Base-by-base conservation (phyloP, 2,888 invertebrate genomes). In the Tetragonisca angustula region DNA sequence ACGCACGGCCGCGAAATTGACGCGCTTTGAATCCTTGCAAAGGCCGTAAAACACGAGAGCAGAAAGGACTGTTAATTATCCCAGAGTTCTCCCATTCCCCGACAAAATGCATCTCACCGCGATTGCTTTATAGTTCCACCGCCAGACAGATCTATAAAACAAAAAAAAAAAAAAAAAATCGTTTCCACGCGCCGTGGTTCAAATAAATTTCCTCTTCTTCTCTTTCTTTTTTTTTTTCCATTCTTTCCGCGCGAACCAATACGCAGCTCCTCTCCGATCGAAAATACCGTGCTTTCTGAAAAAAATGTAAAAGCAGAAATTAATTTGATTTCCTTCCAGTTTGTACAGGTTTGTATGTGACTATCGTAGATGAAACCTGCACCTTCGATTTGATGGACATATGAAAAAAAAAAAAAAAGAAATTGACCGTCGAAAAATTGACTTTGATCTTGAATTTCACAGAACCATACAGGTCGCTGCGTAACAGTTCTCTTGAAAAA, bases 1-100 rank as follows among this genome's bases (percentile, higher is more conserved):
- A 76, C 85, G 78, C 70, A 72, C 69, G 68, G 64, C 64, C 76
- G 9, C 43, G 81, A 85, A 85, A 88, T 88, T 88, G 88, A 88
- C 85, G 88, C 87, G 82, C 85, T 85, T 83, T 84, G 87, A 88
- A 85, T 88, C 82, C 84, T 76, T 80, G 76, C 83, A 43, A 9
- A 49, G 85, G 80, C 79, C 49, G 78, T 74, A 79, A 71, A 78
- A 77, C 79, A 52, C 77, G 75, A 56, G 36, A 56, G 36, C 70
- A 76, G 70, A 87, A 87, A 79, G 84, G 64, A 65, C 72, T 83
- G 87, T 86, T 88, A 83, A 88, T 88, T 88, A 88, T 88, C 83
- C 73, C 73, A 49, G 69, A 27, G 49, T 56, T 49, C 36, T 64
- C 72, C 69, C 56, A 79, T 73, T 76, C 50, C 78, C 32, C 64